Evolutionary conservation across 2,888 invertebrate species (phyloP).

Genomic region (Caenorhabditis angaria): DNA sequence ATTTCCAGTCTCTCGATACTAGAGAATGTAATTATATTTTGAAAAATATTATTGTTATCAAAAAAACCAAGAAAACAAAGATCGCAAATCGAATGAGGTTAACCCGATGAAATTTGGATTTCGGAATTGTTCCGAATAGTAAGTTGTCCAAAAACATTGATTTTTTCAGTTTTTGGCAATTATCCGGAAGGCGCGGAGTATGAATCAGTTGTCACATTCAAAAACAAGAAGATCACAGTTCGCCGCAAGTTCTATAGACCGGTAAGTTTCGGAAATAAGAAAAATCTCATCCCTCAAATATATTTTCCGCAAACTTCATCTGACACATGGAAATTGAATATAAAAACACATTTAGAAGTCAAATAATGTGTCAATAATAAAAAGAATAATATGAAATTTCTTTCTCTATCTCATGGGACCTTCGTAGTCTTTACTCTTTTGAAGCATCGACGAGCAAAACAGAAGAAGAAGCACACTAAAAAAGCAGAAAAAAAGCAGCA

Average conservation of each 20-base stretch:
- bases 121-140: no score
- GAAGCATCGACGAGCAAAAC: neutral
- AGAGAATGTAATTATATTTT: no score
- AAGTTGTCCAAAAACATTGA: neutral
- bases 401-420: neutral
- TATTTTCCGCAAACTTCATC: no score
- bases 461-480: neutral
- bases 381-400: neutral
- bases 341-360: no score
- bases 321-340: no score
- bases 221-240: conserved; percentile 40
- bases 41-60: no score
- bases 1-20: no score
- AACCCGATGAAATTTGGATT: no score
- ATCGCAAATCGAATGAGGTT: no score
- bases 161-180: conserved; percentile 39
- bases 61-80: no score
- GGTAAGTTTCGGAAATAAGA: no score
- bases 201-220: conserved; percentile 23
- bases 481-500: neutral
- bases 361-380: neutral
- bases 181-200: conserved; percentile 42
- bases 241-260: conserved; percentile 22
- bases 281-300: no score
- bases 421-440: neutral